Evolutionary conservation across 2,797 vertebrate genomes (phyloP).

Genomic region (Gymnocypris eckloni): DNA sequence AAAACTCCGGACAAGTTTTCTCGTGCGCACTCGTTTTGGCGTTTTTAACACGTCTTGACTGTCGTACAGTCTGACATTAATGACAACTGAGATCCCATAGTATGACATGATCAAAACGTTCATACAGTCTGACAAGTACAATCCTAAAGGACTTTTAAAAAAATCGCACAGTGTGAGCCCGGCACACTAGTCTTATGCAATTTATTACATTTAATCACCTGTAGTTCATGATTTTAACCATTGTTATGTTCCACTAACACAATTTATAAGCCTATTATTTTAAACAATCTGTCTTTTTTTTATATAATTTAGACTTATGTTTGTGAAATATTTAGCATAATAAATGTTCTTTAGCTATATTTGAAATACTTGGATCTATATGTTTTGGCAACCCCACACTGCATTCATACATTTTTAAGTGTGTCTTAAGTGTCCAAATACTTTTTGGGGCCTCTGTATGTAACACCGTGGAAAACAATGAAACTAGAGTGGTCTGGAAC

Average conservation of each 20-base stretch:
- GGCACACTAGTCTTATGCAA: too few species aligned
- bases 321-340: too few species aligned
- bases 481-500: slow-evolving; percentile 25
- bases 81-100: too few species aligned
- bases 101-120: too few species aligned
- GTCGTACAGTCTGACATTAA: too few species aligned
- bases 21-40: too few species aligned
- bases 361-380: background rate
- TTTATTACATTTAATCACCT: background rate
- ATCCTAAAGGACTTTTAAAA: too few species aligned
- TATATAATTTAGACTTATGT: background rate
- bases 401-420: slow-evolving; percentile 18
- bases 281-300: background rate
- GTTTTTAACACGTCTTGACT: too few species aligned
- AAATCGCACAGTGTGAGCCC: too few species aligned
- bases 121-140: too few species aligned
- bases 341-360: background rate
- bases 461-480: slow-evolving; percentile 26
- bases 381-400: background rate
- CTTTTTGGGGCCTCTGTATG: background rate
- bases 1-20: too few species aligned
- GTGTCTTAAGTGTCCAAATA: slow-evolving; percentile 2
- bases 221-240: background rate
- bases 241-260: background rate
- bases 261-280: background rate